These are phyloP conservation scores for Spinus olivaceus DNA, from an alignment of 2,797 vertebrate genomes.

Conservation along the genomic window DNA sequence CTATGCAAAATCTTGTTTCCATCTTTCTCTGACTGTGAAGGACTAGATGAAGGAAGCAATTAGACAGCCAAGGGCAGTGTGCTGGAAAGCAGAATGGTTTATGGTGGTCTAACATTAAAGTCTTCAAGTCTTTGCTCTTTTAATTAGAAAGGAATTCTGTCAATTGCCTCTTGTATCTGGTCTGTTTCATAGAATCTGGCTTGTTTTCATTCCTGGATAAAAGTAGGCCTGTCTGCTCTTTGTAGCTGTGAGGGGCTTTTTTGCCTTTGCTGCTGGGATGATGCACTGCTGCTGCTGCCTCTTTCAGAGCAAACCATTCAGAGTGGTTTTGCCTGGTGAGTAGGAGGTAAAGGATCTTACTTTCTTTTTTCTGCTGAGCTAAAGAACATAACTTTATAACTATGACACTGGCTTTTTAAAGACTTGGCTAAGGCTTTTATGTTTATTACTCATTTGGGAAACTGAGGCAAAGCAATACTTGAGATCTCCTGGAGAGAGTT, in stretches of 20 bases:
- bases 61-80: fast-evolving
- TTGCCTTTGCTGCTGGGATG: not conserved
- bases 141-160: not conserved
- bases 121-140: not conserved
- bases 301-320: not conserved
- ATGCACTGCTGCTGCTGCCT: not conserved
- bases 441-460: not conserved
- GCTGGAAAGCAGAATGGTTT: not conserved
- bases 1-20: not conserved
- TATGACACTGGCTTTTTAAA: not conserved
- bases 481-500: not conserved
- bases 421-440: not conserved
- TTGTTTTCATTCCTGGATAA: not conserved
- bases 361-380: not conserved
- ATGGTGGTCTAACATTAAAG: not conserved
- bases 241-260: not conserved
- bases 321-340: not conserved
- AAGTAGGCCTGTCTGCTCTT: not conserved
- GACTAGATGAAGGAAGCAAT: not conserved
- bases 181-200: not conserved
- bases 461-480: not conserved
- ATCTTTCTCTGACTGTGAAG: not conserved
- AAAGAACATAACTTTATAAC: not conserved
- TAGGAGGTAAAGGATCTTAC: not conserved
- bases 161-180: not conserved